These are phyloP conservation scores for Amphilophus citrinellus DNA, from an alignment of 2,113 vertebrate genomes.

Conservation along the genomic window DNA sequence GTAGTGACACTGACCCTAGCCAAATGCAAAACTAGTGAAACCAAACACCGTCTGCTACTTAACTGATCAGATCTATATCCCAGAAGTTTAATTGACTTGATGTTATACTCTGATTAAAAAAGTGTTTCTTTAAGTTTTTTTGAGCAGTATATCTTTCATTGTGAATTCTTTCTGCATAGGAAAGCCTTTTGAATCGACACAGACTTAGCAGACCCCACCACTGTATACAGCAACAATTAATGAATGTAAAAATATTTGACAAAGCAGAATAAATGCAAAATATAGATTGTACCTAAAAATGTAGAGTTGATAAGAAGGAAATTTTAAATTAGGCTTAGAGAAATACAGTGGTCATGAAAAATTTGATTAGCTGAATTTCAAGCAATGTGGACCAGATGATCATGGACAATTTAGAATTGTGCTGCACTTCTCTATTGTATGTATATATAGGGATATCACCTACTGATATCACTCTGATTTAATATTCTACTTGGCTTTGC, in stretches of 20 bases:
- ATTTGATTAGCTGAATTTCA: not conserved
- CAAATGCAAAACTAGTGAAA: too few relatives aligned
- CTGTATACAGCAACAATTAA: not conserved
- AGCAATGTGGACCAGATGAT: not conserved
- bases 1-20: too few relatives aligned
- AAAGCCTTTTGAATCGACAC: not conserved
- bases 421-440: not conserved
- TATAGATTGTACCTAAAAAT: not conserved
- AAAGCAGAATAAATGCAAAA: not conserved
- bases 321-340: not conserved
- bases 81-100: too few relatives aligned
- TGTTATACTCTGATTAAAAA: too few relatives aligned
- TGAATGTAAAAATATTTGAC: not conserved
- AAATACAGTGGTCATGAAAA: not conserved
- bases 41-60: too few relatives aligned
- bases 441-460: not conserved
- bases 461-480: constrained; percentile 55
- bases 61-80: too few relatives aligned
- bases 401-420: not conserved
- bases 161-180: not conserved
- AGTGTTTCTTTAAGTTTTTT: too few relatives aligned
- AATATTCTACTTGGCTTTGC: constrained; percentile 74
- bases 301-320: not conserved
- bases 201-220: not conserved
- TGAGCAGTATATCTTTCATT: not conserved